These are phyloP conservation scores for Forbesichthys agassizii DNA, from an alignment of 2,113 vertebrate genomes.

Conservation along the genomic window DNA sequence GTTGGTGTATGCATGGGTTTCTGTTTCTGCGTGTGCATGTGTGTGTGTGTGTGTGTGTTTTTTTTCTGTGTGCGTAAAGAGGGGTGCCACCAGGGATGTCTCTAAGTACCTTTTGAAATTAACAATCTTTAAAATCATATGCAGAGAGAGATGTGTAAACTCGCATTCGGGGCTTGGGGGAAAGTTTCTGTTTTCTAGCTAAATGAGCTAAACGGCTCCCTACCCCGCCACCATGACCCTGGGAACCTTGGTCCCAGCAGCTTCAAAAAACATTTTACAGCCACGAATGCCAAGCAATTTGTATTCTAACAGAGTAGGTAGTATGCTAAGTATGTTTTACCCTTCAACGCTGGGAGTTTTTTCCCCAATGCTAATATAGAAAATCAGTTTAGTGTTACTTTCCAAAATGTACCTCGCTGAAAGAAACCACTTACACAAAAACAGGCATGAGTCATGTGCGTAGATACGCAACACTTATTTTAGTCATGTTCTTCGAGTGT, in stretches of 20 bases:
- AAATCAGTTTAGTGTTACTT: too few relatives aligned
- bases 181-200: background rate
- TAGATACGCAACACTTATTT: too few relatives aligned
- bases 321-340: background rate
- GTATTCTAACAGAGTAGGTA: background rate
- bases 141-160: background rate
- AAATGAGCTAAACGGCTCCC: background rate
- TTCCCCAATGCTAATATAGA: too few relatives aligned
- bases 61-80: too few relatives aligned
- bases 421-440: too few relatives aligned
- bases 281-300: background rate
- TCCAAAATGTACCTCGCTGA: too few relatives aligned
- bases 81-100: background rate
- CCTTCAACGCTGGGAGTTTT: too few relatives aligned
- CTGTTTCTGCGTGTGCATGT: background rate
- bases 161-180: background rate
- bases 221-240: background rate
- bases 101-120: background rate
- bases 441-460: too few relatives aligned
- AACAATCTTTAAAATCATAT: background rate
- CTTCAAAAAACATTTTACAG: background rate
- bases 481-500: too few relatives aligned
- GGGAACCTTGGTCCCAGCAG: background rate
- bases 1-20: background rate
- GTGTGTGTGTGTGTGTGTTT: background rate